Percentiles rank a stretch among this genome's conserved stretches.
These are phyloP conservation scores for Lutraria rhynchaena DNA, from an alignment of 1,140 invertebrate species.

Conservation along the genomic window DNA sequence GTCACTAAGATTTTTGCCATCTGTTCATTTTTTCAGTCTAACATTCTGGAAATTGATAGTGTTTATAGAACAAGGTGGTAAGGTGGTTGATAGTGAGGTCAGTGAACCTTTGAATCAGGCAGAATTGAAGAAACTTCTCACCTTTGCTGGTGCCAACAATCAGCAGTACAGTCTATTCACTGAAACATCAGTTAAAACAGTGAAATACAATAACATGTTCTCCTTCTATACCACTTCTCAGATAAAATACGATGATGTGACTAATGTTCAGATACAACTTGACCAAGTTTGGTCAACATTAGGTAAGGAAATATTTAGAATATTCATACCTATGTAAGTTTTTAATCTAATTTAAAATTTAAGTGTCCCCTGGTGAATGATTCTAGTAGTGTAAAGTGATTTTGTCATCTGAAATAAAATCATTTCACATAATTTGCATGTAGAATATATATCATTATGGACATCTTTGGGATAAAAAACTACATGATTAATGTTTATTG, in stretches of 20 bases:
- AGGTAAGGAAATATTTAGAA: too few relatives aligned
- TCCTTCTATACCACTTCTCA: not conserved
- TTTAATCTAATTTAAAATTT: too few relatives aligned
- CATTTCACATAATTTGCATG: too few relatives aligned
- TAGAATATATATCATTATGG: too few relatives aligned
- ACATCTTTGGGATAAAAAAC: too few relatives aligned
- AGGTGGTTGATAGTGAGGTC: slow-evolving; percentile 38
- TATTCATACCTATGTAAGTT: too few relatives aligned
- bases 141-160: slow-evolving; percentile 39
- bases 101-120: not conserved
- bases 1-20: not conserved
- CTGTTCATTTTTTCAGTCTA: slow-evolving; percentile 16
- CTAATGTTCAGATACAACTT: slow-evolving; percentile 32
- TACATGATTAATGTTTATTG: too few relatives aligned
- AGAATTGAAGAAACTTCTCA: not conserved
- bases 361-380: too few relatives aligned
- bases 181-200: not conserved
- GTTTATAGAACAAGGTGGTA: slow-evolving; percentile 40
- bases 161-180: not conserved
- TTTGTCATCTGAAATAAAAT: too few relatives aligned
- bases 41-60: slow-evolving; percentile 43
- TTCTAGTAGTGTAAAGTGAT: too few relatives aligned
- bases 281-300: slow-evolving; percentile 22
- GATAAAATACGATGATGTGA: slow-evolving; percentile 41
- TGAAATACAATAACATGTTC: slow-evolving; percentile 29